Base-by-base conservation (phyloP, 2,113 vertebrate genomes). In the Notechis scutatus region DNA sequence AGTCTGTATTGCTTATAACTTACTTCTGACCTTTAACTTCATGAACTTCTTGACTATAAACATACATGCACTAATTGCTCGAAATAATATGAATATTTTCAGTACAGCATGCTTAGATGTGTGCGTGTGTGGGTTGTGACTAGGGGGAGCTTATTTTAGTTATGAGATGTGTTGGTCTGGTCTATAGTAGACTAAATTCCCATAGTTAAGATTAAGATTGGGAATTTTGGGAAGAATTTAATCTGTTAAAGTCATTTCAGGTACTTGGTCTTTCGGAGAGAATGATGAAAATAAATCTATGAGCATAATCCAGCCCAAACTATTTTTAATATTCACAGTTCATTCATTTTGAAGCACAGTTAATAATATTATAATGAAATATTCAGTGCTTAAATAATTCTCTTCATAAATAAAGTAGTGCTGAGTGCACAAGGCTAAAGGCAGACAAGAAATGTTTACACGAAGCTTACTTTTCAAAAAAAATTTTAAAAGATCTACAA, bases 271-370 rank as follows among this genome's bases (percentile, higher is more conserved):
- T 21, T 89, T 39, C 55, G 24, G n/a, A 55, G n/a, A 55, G 4
- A 34, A 42, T 11, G 15, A 11, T 20, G 4, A 20, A 6, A 55
- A 24, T 24, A 50, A 88, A 64, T 69, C 29, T 64, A 26, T 52
- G 29, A n/a, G 57, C 42, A 52, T 34, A 61, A 61, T 92, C 42
- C 10, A 87, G 85, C 5, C 45, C 39, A 64, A 87, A n/a, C 20
- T 57, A 87, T 88, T 59, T 92, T 92, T 88, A 92, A 92, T 54
- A 92, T 92, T 64, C 52, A 69, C 54, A 20, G 50, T 87, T 47
- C 47, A 87, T 69, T 88, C 52, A 88, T 88, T 92, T 64, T 50
- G 87, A 87, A 87, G 91, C 6, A 39, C 21, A 54, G n/a, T 69
- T 92, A 69, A 88, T 24, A n/a, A 64, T 88, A 69, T 92, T 88